Conservation (phyloP, 2,888 invertebrate genomes). For the Agrenia bidenticulata region DNA sequence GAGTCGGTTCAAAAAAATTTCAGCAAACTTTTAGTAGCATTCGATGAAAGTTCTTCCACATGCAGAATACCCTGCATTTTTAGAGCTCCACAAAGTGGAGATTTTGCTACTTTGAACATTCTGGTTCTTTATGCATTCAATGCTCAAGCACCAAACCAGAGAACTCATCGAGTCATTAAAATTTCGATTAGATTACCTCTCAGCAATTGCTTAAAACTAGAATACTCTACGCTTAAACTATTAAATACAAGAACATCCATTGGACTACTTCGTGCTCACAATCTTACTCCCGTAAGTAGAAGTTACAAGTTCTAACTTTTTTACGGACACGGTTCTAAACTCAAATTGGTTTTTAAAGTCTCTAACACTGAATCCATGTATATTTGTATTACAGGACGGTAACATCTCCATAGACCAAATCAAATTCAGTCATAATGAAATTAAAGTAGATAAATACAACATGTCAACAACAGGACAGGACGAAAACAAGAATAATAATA, state of each 20-base stretch:
- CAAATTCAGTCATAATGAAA: constrained; percentile 1
- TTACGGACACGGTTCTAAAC: too few species aligned
- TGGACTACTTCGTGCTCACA: constrained; percentile 42
- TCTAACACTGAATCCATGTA: neutral
- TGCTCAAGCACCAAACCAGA: constrained; percentile 18
- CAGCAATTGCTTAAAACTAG: constrained; percentile 35
- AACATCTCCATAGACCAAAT: constrained; percentile 15
- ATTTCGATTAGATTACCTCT: constrained; percentile 38
- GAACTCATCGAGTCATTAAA: constrained; percentile 16
- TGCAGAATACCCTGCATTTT: constrained; percentile 40
- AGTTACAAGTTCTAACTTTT: too few species aligned
- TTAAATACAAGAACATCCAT: constrained; percentile 34
- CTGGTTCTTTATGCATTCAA: constrained; percentile 40
- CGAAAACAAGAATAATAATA: neutral
- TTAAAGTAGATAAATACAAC: neutral
- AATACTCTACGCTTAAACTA: constrained; percentile 44
- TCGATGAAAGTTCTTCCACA: neutral
- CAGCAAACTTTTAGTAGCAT: constrained; percentile 9
- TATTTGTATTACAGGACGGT: constrained; percentile 6
- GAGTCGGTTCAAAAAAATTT: constrained; percentile 13
- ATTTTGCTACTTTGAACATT: constrained; percentile 36
- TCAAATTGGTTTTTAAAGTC: too few species aligned
- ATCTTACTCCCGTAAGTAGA: constrained; percentile 39
- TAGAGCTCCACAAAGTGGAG: constrained; percentile 41
- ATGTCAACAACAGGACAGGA: neutral